Base-by-base conservation (phyloP, 2,888 invertebrate species). In the Zele albiditarsus region DNA sequence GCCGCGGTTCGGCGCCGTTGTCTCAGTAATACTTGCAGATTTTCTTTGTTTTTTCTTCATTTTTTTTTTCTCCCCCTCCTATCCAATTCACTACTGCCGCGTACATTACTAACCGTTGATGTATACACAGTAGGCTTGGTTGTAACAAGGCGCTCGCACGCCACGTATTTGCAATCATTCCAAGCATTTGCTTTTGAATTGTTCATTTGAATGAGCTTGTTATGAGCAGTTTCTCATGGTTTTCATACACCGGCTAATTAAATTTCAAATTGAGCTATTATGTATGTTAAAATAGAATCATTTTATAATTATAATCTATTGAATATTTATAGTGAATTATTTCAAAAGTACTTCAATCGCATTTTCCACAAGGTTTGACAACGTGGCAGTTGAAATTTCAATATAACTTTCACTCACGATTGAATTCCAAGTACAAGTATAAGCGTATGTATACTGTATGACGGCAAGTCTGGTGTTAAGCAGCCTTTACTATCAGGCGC, bases 201-300 rank as follows among this genome's bases (percentile, higher is more conserved):
- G 79, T 75, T n/a, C 33, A 69, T 69, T 69, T 33, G 23, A 57
- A 69, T 69, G 68, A 53, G 23, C n/a, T 57, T 69, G 31, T 42
- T 67, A 67, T 46, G n/a, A 46, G 16, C 25, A 67, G 25, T 27
- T 67, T n/a, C 8, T 20, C 12, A 12, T 20, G 3, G 12, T 38
- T 65, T 33, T 33, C 23, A 23, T 65, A 23, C 23, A 8, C 28
- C 28, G 31, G 8, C 33, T 23, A 53, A 53, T 53, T 65, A 65
- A 8, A 14, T 38, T 67, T 27, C 16, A 16, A 67, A 16, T 27
- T 2, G 28, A 49, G 3, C 49, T 23, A 67, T 67, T 42, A 66
- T 23, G 4, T 10, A 66, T 66, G 25, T 66, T 33, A 38, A 46
- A 16, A 63, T 63, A 4, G 16, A 31, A 23, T 20, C 23, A 66